Evolutionary conservation across 2,113 vertebrate genomes (phyloP), one percentile per base, ranked within the genome.

Genomic region (Channa maculata): DNA sequence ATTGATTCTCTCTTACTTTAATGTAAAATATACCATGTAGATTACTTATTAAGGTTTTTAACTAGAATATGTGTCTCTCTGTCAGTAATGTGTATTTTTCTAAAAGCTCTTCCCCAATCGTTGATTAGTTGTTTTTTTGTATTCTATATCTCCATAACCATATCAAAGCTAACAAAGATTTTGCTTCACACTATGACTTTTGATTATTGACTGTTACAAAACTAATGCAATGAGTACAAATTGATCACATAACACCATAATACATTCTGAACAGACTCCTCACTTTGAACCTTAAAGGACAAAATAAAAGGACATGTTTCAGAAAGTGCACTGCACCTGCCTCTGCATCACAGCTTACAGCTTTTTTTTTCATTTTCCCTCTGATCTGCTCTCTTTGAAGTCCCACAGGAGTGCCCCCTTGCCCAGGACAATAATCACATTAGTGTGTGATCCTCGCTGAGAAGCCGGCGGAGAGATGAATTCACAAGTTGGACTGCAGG

Each of bases 361-460:
- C 45, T 60, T 85, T 83, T 70, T 51, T 37, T 24, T 14, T 52
- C 54, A 37, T 64, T 67, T 79, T 76, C 67, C 45, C 70, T 82
- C 73, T 81, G 86, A 89, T 89, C 63, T 83, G 77, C 52, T 84
- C 80, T 75, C 89, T 94, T 94, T 94, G 92, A 94, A 92, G 92
- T 92, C 83, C 73, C 70, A 62, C 82, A 71, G 89, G 82, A 86
- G 75, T 45, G 70, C 55, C 75, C 75, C 68, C 76, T 77, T 68
- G 65, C 88, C 84, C 80, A 53, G 89, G 89, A 92, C 92, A 90
- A 86, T 91, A 91, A 94, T 93, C 91, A 91, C 85, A 93, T 93
- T 94, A 92, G 74, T 64, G 91, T 86, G 88, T 88, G 91, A 93
- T 91, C 87, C 82, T 84, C 68, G 49, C 83, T 33, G 84, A 91